phyloP scores from a whole-genome alignment of 2,888 invertebrate genomes.

The Drosophila pseudotakahashii region DNA sequence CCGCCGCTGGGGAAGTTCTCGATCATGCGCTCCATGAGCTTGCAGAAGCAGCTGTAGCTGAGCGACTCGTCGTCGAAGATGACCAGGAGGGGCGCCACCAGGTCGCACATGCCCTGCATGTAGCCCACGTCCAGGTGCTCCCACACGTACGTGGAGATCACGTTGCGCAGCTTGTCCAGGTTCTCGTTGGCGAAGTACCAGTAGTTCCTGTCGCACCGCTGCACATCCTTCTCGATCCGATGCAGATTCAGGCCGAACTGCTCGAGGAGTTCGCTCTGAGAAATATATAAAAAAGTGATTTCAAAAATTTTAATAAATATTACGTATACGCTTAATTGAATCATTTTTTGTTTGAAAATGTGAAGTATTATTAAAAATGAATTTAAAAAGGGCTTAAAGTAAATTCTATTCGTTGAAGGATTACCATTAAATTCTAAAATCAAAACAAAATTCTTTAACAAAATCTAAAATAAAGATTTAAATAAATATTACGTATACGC shows the following conservation, averaged over 20 bases:
- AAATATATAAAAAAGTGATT: too few species aligned
- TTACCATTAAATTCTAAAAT: too few species aligned
- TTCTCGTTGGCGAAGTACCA: constrained; percentile 96
- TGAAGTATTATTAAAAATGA: too few species aligned
- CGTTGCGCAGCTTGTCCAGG: constrained; percentile 95
- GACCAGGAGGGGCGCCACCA: constrained; percentile 96
- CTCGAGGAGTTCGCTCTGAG: constrained; percentile 92
- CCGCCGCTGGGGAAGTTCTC: constrained; percentile 96
- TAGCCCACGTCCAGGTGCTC: constrained; percentile 97
- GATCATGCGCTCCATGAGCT: constrained; percentile 94
- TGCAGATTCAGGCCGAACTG: constrained; percentile 95
- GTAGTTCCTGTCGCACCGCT: constrained; percentile 97
- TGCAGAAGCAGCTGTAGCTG: constrained; percentile 95
- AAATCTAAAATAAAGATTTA: too few species aligned
- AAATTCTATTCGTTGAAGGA: too few species aligned
- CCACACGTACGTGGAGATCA: constrained; percentile 99
- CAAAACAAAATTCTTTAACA: too few species aligned
- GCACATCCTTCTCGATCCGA: constrained; percentile 98
- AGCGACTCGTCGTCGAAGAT: constrained; percentile 96
- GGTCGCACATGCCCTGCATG: constrained; percentile 99
- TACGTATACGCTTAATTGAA: too few species aligned
- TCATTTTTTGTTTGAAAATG: too few species aligned
- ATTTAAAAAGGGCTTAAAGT: too few species aligned
- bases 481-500: not conserved
- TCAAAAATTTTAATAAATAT: too few species aligned